Evolutionary conservation across 1,140 invertebrate species (phyloP).

Genomic region (Atta colombica): DNA sequence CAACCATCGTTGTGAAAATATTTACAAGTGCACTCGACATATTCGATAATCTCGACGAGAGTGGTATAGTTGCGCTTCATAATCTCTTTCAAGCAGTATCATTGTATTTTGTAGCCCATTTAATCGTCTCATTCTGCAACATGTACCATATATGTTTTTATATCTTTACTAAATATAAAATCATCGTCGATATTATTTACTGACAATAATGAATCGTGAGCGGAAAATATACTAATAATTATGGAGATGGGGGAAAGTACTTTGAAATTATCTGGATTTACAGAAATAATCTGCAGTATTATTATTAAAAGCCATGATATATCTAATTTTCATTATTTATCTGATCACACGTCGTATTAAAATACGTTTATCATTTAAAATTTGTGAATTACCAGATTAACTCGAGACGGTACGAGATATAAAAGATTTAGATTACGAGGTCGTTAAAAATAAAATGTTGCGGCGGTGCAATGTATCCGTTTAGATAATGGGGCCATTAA

Average conservation of each 20-base stretch:
- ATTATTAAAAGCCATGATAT: background rate
- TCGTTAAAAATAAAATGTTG: slow-evolving; percentile 52
- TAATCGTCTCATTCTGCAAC: background rate
- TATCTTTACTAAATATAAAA: slow-evolving; percentile 3
- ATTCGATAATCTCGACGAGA: slow-evolving; percentile 29
- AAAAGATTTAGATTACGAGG: slow-evolving; percentile 31
- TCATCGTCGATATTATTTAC: slow-evolving; percentile 28
- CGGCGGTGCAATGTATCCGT: background rate
- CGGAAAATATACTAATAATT: slow-evolving; percentile 7
- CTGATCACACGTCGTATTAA: background rate
- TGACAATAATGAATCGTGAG: background rate
- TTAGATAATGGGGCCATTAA: slow-evolving; percentile 55
- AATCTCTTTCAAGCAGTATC: slow-evolving; percentile 38
- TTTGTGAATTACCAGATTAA: slow-evolving; percentile 43
- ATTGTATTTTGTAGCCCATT: slow-evolving; percentile 24
- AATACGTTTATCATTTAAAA: slow-evolving; percentile 18
- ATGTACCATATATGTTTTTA: background rate
- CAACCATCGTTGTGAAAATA: slow-evolving; percentile 21
- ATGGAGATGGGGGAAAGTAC: background rate
- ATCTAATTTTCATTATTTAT: slow-evolving; percentile 7
- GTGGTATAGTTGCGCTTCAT: slow-evolving; percentile 11
- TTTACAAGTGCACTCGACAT: slow-evolving; percentile 13
- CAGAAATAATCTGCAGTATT: background rate
- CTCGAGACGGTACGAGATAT: slow-evolving; percentile 1
- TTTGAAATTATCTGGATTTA: slow-evolving; percentile 21